A percentile compares a stretch with the other conserved stretches of the same genome.
Evolutionary conservation across 2,113 vertebrate species (phyloP).

Genomic region (Hystrix cristata): DNA sequence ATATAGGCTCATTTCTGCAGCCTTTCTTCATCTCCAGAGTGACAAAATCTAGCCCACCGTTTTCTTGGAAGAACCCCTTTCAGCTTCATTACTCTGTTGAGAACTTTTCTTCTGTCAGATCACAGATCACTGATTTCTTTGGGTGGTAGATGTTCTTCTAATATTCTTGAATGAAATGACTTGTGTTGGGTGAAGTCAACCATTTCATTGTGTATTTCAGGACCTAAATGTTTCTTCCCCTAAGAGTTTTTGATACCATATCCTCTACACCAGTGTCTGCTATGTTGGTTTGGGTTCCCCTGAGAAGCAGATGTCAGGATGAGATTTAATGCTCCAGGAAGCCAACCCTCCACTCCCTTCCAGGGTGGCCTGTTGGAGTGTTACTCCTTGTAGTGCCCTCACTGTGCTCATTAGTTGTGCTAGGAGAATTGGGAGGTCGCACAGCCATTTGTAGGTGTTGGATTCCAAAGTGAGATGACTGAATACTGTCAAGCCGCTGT

Average conservation of each 20-base stretch:
- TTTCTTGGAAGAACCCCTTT: background rate
- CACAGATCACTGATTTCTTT: conserved; percentile 49
- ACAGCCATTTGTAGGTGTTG: background rate
- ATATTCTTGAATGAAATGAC: conserved; percentile 12
- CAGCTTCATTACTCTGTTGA: background rate
- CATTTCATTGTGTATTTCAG: background rate
- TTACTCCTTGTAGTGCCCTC: background rate
- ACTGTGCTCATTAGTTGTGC: background rate
- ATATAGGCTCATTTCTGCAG: background rate
- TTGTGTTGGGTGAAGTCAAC: conserved; percentile 43
- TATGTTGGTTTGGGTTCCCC: background rate
- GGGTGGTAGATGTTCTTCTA: background rate
- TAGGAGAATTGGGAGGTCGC: background rate
- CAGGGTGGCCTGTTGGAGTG: background rate
- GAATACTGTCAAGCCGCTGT: background rate
- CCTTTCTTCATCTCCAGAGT: conserved; percentile 11
- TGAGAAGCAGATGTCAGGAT: background rate
- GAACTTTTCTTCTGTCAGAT: conserved; percentile 34
- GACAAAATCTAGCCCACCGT: background rate
- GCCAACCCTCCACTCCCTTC: background rate
- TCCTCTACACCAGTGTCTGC: background rate
- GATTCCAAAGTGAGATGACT: background rate
- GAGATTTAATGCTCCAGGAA: background rate
- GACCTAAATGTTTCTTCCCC: background rate
- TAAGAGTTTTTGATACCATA: background rate